Percentiles rank a stretch among this genome's conserved stretches.
Evolutionary conservation across 2,797 vertebrate genomes (phyloP).

Genomic region (Iguana delicatissima): DNA sequence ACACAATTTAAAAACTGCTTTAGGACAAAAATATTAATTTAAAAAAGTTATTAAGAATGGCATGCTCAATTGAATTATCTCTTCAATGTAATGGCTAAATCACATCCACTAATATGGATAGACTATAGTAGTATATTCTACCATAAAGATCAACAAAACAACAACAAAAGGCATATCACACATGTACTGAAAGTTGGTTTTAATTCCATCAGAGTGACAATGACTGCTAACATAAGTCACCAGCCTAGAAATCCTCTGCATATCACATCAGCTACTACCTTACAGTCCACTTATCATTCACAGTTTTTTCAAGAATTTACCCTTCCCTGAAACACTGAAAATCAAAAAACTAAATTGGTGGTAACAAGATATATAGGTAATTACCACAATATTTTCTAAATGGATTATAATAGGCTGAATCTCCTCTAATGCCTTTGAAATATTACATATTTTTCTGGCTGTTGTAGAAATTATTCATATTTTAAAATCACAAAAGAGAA

Average conservation of each 20-base stretch:
- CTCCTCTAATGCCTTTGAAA: not conserved
- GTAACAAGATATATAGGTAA: not conserved
- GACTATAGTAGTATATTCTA: not conserved
- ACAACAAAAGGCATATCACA: not conserved
- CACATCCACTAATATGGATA: not conserved
- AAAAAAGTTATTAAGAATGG: not conserved
- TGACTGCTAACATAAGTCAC: not conserved
- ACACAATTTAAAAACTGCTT: not conserved
- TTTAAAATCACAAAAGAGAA: conserved; percentile 20
- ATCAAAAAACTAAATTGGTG: not conserved
- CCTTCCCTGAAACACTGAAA: not conserved
- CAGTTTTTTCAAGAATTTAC: not conserved
- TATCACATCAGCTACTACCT: not conserved
- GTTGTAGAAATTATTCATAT: not conserved
- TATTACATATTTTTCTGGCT: not conserved
- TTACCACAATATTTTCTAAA: not conserved
- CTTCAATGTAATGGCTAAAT: not conserved
- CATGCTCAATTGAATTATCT: not conserved
- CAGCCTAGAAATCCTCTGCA: not conserved
- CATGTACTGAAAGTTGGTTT: not conserved
- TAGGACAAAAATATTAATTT: not conserved
- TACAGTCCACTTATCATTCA: not conserved
- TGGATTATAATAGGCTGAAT: not conserved
- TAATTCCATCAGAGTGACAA: not conserved
- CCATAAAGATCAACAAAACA: not conserved